Base-by-base conservation (phyloP, 2,888 invertebrate species). In the Stratiomys singularior region DNA sequence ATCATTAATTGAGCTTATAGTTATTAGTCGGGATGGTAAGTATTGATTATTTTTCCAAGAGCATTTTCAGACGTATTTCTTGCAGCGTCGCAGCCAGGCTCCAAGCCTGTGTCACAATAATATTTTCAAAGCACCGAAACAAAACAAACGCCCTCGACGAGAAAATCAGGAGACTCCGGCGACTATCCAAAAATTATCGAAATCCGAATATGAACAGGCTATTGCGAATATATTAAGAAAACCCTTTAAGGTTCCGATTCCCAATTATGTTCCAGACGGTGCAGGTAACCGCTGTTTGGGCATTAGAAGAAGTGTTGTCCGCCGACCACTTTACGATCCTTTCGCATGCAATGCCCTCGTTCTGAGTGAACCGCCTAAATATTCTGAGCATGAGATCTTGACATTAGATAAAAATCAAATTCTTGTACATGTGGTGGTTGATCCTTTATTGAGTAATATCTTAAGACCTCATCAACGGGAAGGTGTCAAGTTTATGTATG, bases 401-500 rank as follows among this genome's bases (percentile, higher is more conserved):
- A 96, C 96, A 87, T 88, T 92, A 85, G 94, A 93, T 82, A 89
- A 90, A 85, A 88, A 85, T 76, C 89, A 90, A 79, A 86, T 91
- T 11, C 80, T 83, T 28, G 98, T 99, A 0, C 98, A 99, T 85
- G 97, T 99, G 1, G 99, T 99, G 0, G 98, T 99, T 0, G 99
- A 99, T 89, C 99, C 99, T 0, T 85, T 94, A 0, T 88, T 99
- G 1, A 94, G 95, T 18, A 94, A 95, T 84, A 91, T 99, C 78
- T 88, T 99, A 1, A 89, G 99, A 67, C 99, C 99, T 0, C 99
- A 99, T 92, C 99, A 99, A 86, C 91, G 99, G 81, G 99, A 99
- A 85, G 99, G 99, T 46, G 99, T 99, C 0, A 96, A 96, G 85
- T 99, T 99, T 85, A 98, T 99, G 98, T 99, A 97, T 85, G 98